Base-by-base conservation (phyloP, 2,113 vertebrate species). In the Prionailurus bengalensis region DNA sequence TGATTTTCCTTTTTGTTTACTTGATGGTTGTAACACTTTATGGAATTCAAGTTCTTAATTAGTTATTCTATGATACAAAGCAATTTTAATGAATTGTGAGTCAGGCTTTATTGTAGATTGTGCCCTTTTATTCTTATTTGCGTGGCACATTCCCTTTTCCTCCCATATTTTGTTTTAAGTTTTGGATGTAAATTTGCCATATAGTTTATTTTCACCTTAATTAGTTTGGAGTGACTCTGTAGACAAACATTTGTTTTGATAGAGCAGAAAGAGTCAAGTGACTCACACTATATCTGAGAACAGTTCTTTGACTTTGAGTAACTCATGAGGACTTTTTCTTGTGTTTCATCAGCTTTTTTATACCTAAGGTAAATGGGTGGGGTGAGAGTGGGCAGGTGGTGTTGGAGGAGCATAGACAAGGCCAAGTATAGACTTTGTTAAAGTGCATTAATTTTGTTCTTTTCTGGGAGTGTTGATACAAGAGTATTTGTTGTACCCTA, bases 21-120 rank as follows among this genome's bases (percentile, higher is more conserved):
- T 97, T 79, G 25, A 48, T 81, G 94, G 16, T 86, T 91, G 3
- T 53, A 94, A 45, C 42, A 55, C 53, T 89, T 88, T 65, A 70
- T n/a, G 16, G 61, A 83, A 91, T 66, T 51, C 42, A 91, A 89
- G 45, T 91, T 31, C 58, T 71, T 71, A 66, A 21, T 81, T 68
- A 86, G 33, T 83, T 73, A 25, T 55, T 89, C 58, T 55, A 21
- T 93, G 39, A 81, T 42, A 48, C 39, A 29, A 58, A 45, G 27
- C 39, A 13, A 55, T 31, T 66, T 63, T 88, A 80, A 91, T n/a
- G 10, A 80, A 83, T 73, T 80, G 7, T 89, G 21, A 48, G 25
- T 73, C 65, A 71, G 16, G 16, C 36, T 65, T 66, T 65, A 76
- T 53, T 85, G 17, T 76, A 48, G 7, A 51, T 31, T 71, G 25